Base-by-base conservation (phyloP, 2,113 vertebrate genomes). In the Phyllopteryx taeniolatus region DNA sequence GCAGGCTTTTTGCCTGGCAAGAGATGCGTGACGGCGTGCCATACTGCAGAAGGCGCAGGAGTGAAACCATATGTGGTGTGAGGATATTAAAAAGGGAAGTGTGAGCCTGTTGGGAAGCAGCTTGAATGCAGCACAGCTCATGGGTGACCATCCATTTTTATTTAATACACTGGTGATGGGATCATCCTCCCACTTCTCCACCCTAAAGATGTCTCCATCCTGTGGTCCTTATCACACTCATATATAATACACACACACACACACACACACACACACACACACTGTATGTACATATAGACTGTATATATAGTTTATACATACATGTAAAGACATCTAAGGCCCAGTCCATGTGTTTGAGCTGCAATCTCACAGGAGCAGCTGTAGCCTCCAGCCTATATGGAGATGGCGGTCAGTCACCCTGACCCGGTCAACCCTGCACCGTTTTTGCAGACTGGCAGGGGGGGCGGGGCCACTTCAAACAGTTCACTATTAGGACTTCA, bases 321-420 rank as follows among this genome's bases (percentile, higher is more conserved):
- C 71, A 62, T 5, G 19, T 67, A 57, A 70, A 42, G 42, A 90
- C 89, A 87, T 91, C 90, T 90, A 61, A 91, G 80, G 81, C 83
- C 42, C 68, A 62, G 83, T 14, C 72, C 71, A 9, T 75, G 86
- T 62, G 86, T 90, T 91, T 91, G 90, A 91, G 88, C 88, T 87
- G 73, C 90, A 91, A 91, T 91, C 90, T 91, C 90, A 74, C 73
- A 86, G 83, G 87, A 90, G 84, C 90, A 91, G 90, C 86, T 90
- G 88, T 91, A 91, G 88, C 90, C 90, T 90, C 86, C 88, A 91
- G 90, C 90, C 89, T 89, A 83, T 90, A 90, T 90, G 88, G 86
- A 90, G 87, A 91, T 91, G 79, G 83, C 82, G 84, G 84, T 85
- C 83, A 72, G 81, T 90, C 87, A 86, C 90, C 89, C 80, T 90